phyloP scores from a whole-genome alignment of 2,888 invertebrate genomes.

The Tyria jacobaeae region DNA sequence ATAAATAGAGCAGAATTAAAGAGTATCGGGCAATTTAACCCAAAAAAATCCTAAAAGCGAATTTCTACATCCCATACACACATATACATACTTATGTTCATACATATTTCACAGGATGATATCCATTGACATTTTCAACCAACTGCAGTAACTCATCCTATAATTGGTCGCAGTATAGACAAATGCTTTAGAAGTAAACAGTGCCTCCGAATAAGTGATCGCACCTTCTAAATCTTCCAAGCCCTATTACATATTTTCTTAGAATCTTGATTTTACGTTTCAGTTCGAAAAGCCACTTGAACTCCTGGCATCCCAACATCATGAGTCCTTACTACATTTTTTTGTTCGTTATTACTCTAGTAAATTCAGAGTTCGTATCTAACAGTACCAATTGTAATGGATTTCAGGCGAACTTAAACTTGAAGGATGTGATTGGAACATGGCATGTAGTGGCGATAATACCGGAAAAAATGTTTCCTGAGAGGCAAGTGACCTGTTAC shows the following conservation, averaged over 20 bases:
- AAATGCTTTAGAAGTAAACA: not conserved
- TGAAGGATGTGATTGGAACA: conserved; percentile 64
- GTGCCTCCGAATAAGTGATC: too few relatives aligned
- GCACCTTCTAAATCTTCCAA: conserved; percentile 38
- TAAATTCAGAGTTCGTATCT: conserved; percentile 46
- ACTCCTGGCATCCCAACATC: conserved; percentile 28
- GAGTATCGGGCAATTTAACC: too few relatives aligned
- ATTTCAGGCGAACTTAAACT: conserved; percentile 68
- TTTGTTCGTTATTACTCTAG: conserved; percentile 42
- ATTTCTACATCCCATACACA: too few relatives aligned
- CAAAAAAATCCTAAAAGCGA: too few relatives aligned
- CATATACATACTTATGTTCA: too few relatives aligned
- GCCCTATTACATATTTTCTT: conserved; percentile 11
- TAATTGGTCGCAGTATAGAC: not conserved
- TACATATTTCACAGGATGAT: too few relatives aligned
- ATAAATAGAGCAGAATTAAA: too few relatives aligned
- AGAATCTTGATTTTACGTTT: conserved; percentile 25
- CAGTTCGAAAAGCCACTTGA: conserved; percentile 26
- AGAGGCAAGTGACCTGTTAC: conserved; percentile 68
- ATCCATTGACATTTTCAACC: too few relatives aligned
- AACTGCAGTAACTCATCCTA: not conserved
- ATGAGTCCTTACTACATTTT: conserved; percentile 52
- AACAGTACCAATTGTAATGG: conserved; percentile 61
- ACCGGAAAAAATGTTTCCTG: conserved; percentile 72
- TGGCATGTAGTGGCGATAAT: conserved; percentile 78